Percentiles rank a stretch among this genome's conserved stretches.
Conservation (phyloP, 2,113 vertebrate species). For the Etheostoma spectabile region DNA sequence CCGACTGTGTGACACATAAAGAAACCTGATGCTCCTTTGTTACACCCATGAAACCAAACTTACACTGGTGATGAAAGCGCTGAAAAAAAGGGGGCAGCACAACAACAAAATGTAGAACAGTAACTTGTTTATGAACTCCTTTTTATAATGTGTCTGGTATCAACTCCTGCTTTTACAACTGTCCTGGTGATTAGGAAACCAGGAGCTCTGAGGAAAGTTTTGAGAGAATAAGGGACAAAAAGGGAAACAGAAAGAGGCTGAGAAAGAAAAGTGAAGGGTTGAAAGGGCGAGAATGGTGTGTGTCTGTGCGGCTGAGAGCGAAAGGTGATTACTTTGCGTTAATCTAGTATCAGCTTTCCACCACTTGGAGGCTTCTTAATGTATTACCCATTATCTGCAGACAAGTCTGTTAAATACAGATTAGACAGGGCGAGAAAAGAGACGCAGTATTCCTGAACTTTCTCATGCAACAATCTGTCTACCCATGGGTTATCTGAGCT, state of each 20-base stretch:
- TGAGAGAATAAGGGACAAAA: slow-evolving; percentile 22
- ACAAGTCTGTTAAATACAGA: slow-evolving; percentile 76
- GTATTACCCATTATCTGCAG: slow-evolving; percentile 70
- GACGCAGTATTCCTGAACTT: slow-evolving; percentile 52
- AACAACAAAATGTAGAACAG: slow-evolving; percentile 25
- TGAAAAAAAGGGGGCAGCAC: not conserved
- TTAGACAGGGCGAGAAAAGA: slow-evolving; percentile 55
- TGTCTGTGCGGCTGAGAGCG: slow-evolving; percentile 29
- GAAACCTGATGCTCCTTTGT: slow-evolving; percentile 38
- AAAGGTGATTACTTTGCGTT: slow-evolving; percentile 73
- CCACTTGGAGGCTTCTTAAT: slow-evolving; percentile 63
- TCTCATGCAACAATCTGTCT: slow-evolving; percentile 55
- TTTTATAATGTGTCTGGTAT: slow-evolving; percentile 3
- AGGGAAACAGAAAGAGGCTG: slow-evolving; percentile 10
- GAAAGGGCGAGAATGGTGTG: slow-evolving; percentile 12
- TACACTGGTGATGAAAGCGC: slow-evolving; percentile 19
- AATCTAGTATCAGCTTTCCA: slow-evolving; percentile 77
- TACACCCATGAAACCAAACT: slow-evolving; percentile 44
- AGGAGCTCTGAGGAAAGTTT: slow-evolving; percentile 17
- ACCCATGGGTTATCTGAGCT: slow-evolving; percentile 41
- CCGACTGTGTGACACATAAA: slow-evolving; percentile 16
- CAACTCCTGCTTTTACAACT: slow-evolving; percentile 17
- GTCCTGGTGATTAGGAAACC: slow-evolving; percentile 36
- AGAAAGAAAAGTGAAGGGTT: slow-evolving; percentile 10
- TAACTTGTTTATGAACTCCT: slow-evolving; percentile 14